Evolutionary conservation across 2,113 vertebrate species (phyloP).

Genomic region (Sylvilagus bachmani): DNA sequence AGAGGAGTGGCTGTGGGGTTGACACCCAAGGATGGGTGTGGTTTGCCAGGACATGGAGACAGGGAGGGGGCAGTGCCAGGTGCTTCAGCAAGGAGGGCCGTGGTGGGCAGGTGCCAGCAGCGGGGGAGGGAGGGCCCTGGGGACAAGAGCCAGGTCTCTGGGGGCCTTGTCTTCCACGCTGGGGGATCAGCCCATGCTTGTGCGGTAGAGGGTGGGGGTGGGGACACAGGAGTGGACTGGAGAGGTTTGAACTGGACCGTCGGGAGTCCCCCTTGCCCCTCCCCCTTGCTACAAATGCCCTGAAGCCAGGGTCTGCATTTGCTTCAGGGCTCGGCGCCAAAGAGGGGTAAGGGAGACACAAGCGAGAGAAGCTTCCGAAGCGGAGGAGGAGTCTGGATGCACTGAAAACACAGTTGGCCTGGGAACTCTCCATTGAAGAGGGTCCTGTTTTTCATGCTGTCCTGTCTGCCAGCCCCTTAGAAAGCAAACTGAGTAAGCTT

Average conservation of each 20-base stretch:
- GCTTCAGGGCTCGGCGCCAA: not conserved
- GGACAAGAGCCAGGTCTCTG: not conserved
- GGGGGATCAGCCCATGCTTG: not conserved
- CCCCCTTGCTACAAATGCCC: not conserved
- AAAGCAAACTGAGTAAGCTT: not conserved
- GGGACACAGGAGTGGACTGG: not conserved
- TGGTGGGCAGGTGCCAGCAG: not conserved
- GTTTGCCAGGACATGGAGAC: not conserved
- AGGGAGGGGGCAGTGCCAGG: not conserved
- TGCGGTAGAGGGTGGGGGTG: not conserved
- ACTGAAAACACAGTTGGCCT: not conserved
- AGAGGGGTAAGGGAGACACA: not conserved
- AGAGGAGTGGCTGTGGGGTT: not conserved
- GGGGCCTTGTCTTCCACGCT: rapidly evolving
- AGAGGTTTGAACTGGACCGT: not conserved
- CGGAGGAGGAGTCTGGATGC: not conserved
- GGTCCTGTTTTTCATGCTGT: not conserved
- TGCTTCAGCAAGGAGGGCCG: rapidly evolving
- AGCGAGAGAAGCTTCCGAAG: not conserved
- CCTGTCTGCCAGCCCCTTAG: not conserved
- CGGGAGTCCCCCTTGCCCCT: not conserved
- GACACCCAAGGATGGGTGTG: not conserved
- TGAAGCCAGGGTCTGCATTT: not conserved
- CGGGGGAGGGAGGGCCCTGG: not conserved
- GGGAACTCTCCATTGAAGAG: not conserved